Percentiles rank a stretch among this genome's conserved stretches.
These are phyloP conservation scores for Noturus placidus DNA, from an alignment of 2,113 vertebrate species.

Conservation along the genomic window DNA sequence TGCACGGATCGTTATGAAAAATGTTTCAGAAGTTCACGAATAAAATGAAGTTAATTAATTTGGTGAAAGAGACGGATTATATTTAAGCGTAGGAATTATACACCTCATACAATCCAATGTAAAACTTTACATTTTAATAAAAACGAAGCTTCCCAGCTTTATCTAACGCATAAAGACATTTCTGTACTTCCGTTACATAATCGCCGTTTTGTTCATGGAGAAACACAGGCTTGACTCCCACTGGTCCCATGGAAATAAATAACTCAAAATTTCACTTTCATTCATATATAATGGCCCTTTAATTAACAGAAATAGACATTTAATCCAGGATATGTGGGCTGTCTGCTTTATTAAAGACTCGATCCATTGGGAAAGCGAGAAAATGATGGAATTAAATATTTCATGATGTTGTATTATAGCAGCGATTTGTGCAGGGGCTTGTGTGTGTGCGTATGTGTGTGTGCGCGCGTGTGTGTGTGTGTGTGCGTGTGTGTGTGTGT, in stretches of 20 bases:
- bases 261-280: background rate
- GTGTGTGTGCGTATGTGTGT: background rate
- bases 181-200: background rate
- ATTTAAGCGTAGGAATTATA: too few species aligned
- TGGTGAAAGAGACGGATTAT: too few species aligned
- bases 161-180: background rate
- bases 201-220: background rate
- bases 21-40: background rate
- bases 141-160: background rate
- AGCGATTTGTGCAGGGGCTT: background rate
- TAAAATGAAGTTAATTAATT: too few species aligned
- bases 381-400: constrained; percentile 18
- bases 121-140: background rate
- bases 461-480: background rate
- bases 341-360: constrained; percentile 5
- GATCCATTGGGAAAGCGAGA: background rate
- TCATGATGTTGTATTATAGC: constrained; percentile 16
- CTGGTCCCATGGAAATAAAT: background rate
- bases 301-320: constrained; percentile 8
- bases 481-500: background rate
- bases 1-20: too few species aligned
- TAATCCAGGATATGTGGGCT: background rate
- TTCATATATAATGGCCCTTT: background rate
- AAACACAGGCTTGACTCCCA: background rate
- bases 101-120: background rate